A percentile compares a stretch with the other conserved stretches of the same genome.
phyloP scores from a whole-genome alignment of 2,797 vertebrate genomes.

The Lycodopsis pacificus region DNA sequence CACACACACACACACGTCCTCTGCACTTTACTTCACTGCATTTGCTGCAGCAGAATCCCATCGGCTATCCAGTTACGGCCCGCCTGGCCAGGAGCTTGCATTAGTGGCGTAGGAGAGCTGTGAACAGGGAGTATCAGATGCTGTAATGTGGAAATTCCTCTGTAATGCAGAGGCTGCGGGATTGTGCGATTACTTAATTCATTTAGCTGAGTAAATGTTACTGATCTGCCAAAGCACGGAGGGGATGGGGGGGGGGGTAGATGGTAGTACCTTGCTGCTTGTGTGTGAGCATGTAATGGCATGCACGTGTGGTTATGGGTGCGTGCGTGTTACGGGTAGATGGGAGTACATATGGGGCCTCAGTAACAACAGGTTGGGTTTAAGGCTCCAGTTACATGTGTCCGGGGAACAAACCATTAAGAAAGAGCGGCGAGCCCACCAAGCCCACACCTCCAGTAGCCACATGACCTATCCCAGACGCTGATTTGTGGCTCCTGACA shows the following conservation, averaged over 20 bases:
- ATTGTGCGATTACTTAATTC: constrained; percentile 89
- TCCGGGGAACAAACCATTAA: constrained; percentile 87
- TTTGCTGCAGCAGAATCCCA: constrained; percentile 87
- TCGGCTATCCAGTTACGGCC: constrained; percentile 89
- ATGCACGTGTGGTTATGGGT: constrained; percentile 48
- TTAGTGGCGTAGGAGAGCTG: constrained; percentile 82
- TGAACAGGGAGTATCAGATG: constrained; percentile 90
- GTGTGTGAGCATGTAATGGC: constrained; percentile 52
- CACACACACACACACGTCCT: background rate
- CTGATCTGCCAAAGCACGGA: constrained; percentile 80
- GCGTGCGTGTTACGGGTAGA: constrained; percentile 70
- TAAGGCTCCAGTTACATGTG: constrained; percentile 80
- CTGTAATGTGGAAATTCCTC: constrained; percentile 92
- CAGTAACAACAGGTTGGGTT: constrained; percentile 65
- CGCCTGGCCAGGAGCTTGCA: constrained; percentile 83
- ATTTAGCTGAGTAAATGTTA: constrained; percentile 85
- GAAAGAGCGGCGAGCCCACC: constrained; percentile 79
- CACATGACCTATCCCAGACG: constrained; percentile 68
- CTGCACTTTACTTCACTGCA: constrained; percentile 69
- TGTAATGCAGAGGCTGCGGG: constrained; percentile 85
- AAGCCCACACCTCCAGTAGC: constrained; percentile 52
- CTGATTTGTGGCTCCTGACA: constrained; percentile 85
- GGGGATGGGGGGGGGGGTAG: constrained; percentile 32
- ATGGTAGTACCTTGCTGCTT: constrained; percentile 67
- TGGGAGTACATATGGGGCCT: constrained; percentile 73